Evolutionary conservation across 2,797 vertebrate genomes (phyloP), one percentile per base, ranked within the genome.

Genomic region (Salmo trutta): DNA sequence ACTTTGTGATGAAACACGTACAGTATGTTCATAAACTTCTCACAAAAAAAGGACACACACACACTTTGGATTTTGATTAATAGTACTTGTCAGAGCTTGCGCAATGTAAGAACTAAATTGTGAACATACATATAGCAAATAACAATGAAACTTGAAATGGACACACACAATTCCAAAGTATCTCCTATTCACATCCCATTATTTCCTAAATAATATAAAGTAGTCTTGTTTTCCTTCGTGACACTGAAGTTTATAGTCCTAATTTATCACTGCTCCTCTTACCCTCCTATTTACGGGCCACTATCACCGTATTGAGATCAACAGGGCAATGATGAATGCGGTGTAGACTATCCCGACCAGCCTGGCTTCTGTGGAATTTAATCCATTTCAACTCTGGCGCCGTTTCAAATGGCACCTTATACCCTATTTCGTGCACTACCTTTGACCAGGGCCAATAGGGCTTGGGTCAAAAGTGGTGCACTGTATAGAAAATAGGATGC

Each of bases 331-430:
- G 33, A 72, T 75, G 53, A 56, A 47, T 75, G 74, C 24, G 17
- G 41, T 73, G 24, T 56, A 31, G 53, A 17, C 24, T 19, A 47
- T 17, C 56, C 36, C 56, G 3, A 62, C 24, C 41, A 47, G 64
- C 16, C 19, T 14, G 54, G 31, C 56, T 29, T 71, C 27, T 15
- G 65, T 47, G 64, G 71, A 53, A 67, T 59, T 80, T 68, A 75
- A 77, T 78, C 78, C 73, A 74, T 79, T 79, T 76, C 27, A 71
- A 51, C 24, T 79, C 15, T 66, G 70, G 41, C 59, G 10, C 7
- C 10, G 21, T 64, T 24, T 10, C 21, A 27, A 64, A 64, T 3
- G 21, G 10, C 59, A 64, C 24, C 10, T 24, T 64, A 24, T 64
- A 27, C 59, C 59, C 59, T 64, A 12, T 24, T 10, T 62, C 7